Evolutionary conservation across 2,113 vertebrate species (phyloP).

Genomic region (Cebidichthys violaceus): DNA sequence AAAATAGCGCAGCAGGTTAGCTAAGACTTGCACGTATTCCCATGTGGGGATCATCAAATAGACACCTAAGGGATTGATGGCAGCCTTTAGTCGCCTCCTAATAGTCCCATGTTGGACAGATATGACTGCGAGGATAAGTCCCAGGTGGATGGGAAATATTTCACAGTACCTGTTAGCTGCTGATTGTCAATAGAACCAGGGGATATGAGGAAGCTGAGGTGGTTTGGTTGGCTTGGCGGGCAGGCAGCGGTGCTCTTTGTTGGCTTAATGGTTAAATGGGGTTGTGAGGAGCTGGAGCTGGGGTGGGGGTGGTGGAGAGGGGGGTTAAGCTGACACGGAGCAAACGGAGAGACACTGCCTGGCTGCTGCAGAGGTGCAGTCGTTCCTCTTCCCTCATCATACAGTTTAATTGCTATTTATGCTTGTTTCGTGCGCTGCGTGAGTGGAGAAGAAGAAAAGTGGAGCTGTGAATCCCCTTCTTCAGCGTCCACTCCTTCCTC

Average conservation of each 20-base stretch:
- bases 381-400: constrained; percentile 29
- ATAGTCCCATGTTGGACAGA: constrained; percentile 68
- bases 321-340: constrained; percentile 51
- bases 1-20: constrained; percentile 72
- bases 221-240: constrained; percentile 43
- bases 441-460: neutral
- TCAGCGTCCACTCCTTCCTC: constrained; percentile 11
- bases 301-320: constrained; percentile 17
- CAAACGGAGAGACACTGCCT: constrained; percentile 46
- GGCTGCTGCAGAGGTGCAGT: constrained; percentile 35
- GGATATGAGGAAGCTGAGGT: constrained; percentile 32
- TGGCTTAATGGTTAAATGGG: constrained; percentile 59
- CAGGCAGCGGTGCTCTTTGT: constrained; percentile 35
- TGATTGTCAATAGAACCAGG: constrained; percentile 62
- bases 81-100: constrained; percentile 68
- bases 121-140: constrained; percentile 68
- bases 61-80: constrained; percentile 72
- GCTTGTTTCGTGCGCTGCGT: neutral
- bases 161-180: constrained; percentile 55
- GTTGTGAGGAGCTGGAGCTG: constrained; percentile 30
- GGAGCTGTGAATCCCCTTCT: neutral
- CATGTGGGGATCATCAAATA: constrained; percentile 71
- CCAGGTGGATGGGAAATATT: constrained; percentile 66
- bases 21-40: constrained; percentile 67
- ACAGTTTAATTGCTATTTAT: constrained; percentile 24